Evolutionary conservation across 2,113 vertebrate genomes (phyloP), one percentile per base, ranked within the genome.

Genomic region (Verasper variegatus): DNA sequence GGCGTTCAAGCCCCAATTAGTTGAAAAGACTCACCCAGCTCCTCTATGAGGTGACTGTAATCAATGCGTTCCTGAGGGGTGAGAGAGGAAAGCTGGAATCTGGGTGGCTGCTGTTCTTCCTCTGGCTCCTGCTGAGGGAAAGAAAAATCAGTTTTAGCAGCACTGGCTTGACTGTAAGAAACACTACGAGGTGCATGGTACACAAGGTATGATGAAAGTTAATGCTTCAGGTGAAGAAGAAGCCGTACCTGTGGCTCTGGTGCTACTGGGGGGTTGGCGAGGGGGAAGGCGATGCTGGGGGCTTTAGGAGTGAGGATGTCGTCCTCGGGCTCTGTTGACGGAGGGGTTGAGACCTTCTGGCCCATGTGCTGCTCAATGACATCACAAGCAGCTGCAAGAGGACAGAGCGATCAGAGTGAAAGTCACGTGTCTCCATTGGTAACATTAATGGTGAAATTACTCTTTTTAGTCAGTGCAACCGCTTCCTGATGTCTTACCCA

Each of bases 61-160:
- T 98, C 96, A 59, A 98, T 95, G 89, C 97, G 95, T 79, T 99
- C 97, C 89, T 98, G 97, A 81, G 97, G 97, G 91, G 95, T 97
- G 88, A 99, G 95, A 35, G 97, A 99, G 69, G 98, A 99, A 71
- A 99, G 88, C 92, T 98, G 97, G 87, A 99, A 99, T 86, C 94
- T 94, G 54, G 94, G 95, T 0, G 88, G 87, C 15, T 81, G 67
- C 67, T 93, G 94, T 82, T 90, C 84, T 62, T 85, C 81, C 85
- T 95, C 84, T 63, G 76, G 71, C 56, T 84, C 84, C 81, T 89
- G 68, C 72, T 84, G 40, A 80, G 51, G 75, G 31, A 70, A 76
- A 78, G 4, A 68, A 54, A 58, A 0, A 17, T 31, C 2, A 10
- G 1, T 58, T 60, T 74, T 26, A 71, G 56, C 58, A 59, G 3